Evolutionary conservation across 2,113 vertebrate genomes (phyloP), one percentile per base, ranked within the genome.

Genomic region (Ancistrus triradiatus): DNA sequence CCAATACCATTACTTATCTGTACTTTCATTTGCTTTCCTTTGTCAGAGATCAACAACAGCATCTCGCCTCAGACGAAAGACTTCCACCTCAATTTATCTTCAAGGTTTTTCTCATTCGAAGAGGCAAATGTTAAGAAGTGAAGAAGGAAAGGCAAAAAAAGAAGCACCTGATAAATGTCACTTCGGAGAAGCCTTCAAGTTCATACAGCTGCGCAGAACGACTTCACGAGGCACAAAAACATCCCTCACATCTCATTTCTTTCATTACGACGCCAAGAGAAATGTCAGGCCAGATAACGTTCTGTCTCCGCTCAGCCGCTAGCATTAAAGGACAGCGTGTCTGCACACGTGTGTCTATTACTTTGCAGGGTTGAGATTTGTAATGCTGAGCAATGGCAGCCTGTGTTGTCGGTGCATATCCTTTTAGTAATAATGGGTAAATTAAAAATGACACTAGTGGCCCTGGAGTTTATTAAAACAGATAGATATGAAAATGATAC

Each of bases 231-330:
- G 51, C 74, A 69, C 72, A 71, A 76, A 72, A 50, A 77, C 72
- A 73, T 77, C 42, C 64, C 63, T 66, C 65, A 70, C 67, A 73
- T 72, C 68, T 74, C 73, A 52, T 74, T 68, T 65, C 60, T 82
- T 80, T 81, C 78, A 86, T 86, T 85, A 80, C 74, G 72, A 73
- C 72, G 76, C 72, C 46, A 69, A 73, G 71, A 82, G 66, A 85
- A 83, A 84, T 84, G 80, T 84, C 82, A 86, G 77, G 55, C 65
- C 73, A 80, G 78, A 85, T 84, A 84, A 83, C 66, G 65, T 22
- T 67, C 74, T 76, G 76, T 77, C 75, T 53, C 63, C 69, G 66
- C 61, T 43, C 50, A 53, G 57, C 56, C 46, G 42, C 67, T 78
- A 78, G 78, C 73, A 80, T 77, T 62, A 78, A 77, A 72, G 40